phyloP scores from a whole-genome alignment of 2,113 vertebrate genomes.

The Eidolon helvum region DNA sequence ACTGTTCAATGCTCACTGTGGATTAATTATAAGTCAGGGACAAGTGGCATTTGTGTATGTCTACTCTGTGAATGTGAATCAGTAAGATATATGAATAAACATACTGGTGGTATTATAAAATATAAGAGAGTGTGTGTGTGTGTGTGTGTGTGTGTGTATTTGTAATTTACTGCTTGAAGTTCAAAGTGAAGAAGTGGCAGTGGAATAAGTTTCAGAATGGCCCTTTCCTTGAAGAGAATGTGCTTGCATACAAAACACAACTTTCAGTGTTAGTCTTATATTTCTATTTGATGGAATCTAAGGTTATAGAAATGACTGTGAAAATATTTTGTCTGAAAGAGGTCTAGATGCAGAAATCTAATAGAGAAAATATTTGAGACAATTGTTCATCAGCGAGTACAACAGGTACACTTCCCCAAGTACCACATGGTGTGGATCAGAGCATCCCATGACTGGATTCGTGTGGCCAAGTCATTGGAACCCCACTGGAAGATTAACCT shows the following conservation, averaged over 20 bases:
- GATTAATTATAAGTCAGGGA: neutral
- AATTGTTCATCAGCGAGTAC: constrained; percentile 83
- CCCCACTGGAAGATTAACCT: constrained; percentile 81
- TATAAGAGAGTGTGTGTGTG: neutral
- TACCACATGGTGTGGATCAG: constrained; percentile 87
- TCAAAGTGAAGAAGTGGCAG: constrained; percentile 42
- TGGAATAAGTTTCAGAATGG: neutral
- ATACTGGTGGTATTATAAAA: neutral
- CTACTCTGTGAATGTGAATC: neutral
- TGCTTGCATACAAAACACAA: constrained; percentile 55
- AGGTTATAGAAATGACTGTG: constrained; percentile 78
- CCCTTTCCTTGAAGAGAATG: constrained; percentile 54
- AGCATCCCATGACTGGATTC: constrained; percentile 86
- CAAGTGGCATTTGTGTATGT: neutral
- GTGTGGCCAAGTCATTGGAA: constrained; percentile 88
- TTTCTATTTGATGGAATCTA: constrained; percentile 71
- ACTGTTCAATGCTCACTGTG: neutral
- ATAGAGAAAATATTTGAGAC: constrained; percentile 85
- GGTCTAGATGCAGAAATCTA: constrained; percentile 76
- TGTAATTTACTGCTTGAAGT: constrained; percentile 76
- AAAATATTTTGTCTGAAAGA: constrained; percentile 79
- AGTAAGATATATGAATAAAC: neutral
- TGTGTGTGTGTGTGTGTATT: neutral
- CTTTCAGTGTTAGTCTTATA: constrained; percentile 69
- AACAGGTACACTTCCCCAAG: constrained; percentile 82